Evolutionary conservation across 2,797 vertebrate species (phyloP), one percentile per base, ranked within the genome.

Genomic region (Pelochelys cantorii): DNA sequence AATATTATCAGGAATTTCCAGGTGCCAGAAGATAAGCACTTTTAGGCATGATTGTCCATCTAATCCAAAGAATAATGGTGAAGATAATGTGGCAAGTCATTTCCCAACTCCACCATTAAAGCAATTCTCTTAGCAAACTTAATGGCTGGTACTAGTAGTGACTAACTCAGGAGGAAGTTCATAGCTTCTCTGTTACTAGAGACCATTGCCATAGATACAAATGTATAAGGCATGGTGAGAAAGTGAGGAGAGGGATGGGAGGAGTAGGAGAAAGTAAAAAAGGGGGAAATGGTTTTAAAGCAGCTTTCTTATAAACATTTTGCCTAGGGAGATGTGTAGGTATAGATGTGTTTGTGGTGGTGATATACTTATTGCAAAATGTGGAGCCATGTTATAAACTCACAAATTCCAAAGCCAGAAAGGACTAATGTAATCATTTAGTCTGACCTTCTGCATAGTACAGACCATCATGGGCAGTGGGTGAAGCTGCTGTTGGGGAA

Each of bases 21-120:
- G 37, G 11, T 74, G 68, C 68, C 68, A 74, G 34, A 42, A 74
- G 5, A 42, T 74, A 12, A 34, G 9, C 68, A 74, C 20, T 23
- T 74, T 74, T 71, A 23, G 12, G 11, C 10, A 42, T 13, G 22
- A 5, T 8, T 42, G 68, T 42, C 68, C 22, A 74, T 42, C 4
- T 25, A 34, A 74, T 74, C 20, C 34, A 42, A 7, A 74, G 68
- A 74, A 34, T 74, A 18, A 42, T 22, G 34, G 68, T 22, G 42
- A 74, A 74, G 18, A 25, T 74, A 74, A 37, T 42, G 34, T 12
- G 22, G 20, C 42, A 22, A 74, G 23, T 80, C 54, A 57, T 18
- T 93, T 92, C 48, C 37, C 80, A 55, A 48, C 17, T 87, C 31
- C 13, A 3, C 65, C 85, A 84, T 82, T 62, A 68, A 92, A 94